These are phyloP conservation scores for Drosophila longiperda DNA, from an alignment of 2,888 invertebrate species.

Conservation along the genomic window DNA sequence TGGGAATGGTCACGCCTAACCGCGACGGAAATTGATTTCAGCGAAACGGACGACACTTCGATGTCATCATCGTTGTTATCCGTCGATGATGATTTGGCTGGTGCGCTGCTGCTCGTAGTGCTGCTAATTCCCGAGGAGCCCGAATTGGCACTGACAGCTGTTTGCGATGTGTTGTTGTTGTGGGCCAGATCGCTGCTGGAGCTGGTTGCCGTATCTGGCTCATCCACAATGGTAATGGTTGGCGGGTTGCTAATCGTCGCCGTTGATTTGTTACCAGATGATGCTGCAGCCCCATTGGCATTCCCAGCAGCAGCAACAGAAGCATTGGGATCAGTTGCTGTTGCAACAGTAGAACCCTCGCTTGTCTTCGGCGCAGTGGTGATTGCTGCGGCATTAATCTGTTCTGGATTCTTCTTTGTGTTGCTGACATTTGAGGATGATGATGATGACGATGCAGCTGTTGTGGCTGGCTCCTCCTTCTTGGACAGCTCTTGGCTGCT, in stretches of 20 bases:
- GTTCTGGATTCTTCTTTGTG: constrained; percentile 54
- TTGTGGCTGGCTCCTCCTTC: constrained; percentile 48
- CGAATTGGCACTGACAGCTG: constrained; percentile 10
- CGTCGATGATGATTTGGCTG: constrained; percentile 32
- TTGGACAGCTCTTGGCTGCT: constrained; percentile 46
- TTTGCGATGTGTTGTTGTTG: constrained; percentile 42
- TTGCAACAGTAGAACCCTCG: constrained; percentile 4
- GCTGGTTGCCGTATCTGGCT: constrained; percentile 80
- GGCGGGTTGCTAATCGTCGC: constrained; percentile 20
- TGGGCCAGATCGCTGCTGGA: constrained; percentile 44
- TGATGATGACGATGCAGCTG: not conserved
- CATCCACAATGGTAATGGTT: constrained; percentile 84
- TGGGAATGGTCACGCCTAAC: constrained; percentile 44
- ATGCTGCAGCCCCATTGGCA: constrained; percentile 10
- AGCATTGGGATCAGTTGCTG: not conserved
- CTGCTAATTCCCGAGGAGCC: constrained; percentile 26
- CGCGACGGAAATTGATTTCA: constrained; percentile 35
- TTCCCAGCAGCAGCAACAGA: constrained; percentile 7
- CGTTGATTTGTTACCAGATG: constrained; percentile 28
- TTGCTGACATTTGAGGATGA: constrained; percentile 2
- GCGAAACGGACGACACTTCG: constrained; percentile 39
- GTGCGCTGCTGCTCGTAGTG: constrained; percentile 42
- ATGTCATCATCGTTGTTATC: constrained; percentile 49
- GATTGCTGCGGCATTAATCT: constrained; percentile 9
- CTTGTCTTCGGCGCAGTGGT: constrained; percentile 16